phyloP scores from a whole-genome alignment of 2,113 vertebrate species.

The Halcyon malimbica region DNA sequence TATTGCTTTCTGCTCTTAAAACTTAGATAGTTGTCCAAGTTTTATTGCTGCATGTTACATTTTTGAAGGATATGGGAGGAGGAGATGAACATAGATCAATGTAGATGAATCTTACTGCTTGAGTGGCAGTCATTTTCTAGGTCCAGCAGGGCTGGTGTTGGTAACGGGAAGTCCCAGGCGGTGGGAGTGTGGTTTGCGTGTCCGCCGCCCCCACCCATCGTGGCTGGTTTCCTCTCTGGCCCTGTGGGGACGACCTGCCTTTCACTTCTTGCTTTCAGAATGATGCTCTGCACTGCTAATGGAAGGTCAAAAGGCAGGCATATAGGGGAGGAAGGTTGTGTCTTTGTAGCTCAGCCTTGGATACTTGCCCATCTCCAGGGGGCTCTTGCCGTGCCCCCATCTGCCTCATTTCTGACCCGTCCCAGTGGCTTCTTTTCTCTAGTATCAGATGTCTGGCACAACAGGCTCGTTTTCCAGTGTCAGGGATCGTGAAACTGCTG shows the following conservation, averaged over 20 bases:
- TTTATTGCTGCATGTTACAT: background rate
- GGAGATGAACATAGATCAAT: background rate
- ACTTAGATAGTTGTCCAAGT: background rate
- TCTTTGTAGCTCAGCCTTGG: background rate
- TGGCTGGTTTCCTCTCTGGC: constrained; percentile 6
- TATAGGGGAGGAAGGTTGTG: background rate
- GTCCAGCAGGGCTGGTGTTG: background rate
- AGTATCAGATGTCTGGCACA: background rate
- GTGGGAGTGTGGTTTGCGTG: rapidly evolving
- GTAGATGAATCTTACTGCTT: background rate
- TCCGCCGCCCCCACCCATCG: background rate
- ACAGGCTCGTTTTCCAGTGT: background rate
- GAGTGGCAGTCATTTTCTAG: background rate
- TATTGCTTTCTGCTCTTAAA: background rate
- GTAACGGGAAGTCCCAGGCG: background rate
- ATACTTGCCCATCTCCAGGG: background rate
- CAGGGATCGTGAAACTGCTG: background rate
- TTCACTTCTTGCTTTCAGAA: constrained; percentile 75
- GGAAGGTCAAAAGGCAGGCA: background rate
- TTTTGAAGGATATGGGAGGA: background rate
- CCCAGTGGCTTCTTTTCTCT: background rate
- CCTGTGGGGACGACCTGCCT: constrained; percentile 17
- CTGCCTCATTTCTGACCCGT: background rate
- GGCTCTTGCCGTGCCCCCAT: background rate
- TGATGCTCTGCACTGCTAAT: background rate